phyloP scores from a whole-genome alignment of 2,888 invertebrate genomes.

The Lasioglossum lativentre region DNA sequence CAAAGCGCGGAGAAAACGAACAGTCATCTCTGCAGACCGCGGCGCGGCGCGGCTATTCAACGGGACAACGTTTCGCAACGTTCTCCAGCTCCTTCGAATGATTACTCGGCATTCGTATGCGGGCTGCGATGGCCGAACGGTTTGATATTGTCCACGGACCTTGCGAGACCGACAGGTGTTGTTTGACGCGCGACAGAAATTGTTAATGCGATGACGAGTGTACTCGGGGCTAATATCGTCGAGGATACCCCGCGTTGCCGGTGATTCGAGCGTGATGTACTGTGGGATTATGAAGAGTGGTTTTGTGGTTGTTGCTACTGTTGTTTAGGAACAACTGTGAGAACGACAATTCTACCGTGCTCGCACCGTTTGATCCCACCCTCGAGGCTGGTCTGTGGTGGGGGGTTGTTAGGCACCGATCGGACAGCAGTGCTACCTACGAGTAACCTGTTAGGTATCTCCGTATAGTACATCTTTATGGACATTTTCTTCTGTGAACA shows the following conservation, averaged over 20 bases:
- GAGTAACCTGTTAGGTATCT: neutral
- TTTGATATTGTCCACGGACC: constrained; percentile 3
- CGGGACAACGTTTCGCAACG: constrained; percentile 27
- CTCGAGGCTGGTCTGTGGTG: neutral
- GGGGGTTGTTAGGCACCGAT: neutral
- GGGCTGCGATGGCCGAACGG: neutral
- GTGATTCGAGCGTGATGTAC: neutral
- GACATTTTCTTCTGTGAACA: too few species aligned
- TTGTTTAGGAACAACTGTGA: neutral
- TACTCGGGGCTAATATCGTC: neutral
- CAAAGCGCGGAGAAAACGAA: constrained; percentile 45
- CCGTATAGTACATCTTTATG: too few species aligned
- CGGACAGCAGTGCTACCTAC: neutral
- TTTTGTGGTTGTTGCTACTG: neutral
- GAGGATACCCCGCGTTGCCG: neutral
- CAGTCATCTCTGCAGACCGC: constrained; percentile 39
- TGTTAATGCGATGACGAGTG: constrained; percentile 8
- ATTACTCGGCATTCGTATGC: neutral
- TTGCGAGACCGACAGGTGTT: constrained; percentile 2
- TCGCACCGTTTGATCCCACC: neutral
- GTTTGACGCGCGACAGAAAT: neutral
- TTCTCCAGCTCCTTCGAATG: constrained; percentile 5
- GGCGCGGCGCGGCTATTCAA: constrained; percentile 27
- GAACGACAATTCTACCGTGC: neutral
- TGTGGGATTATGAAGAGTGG: neutral